Conservation (phyloP, 2,113 vertebrate genomes). For the Passer domesticus region DNA sequence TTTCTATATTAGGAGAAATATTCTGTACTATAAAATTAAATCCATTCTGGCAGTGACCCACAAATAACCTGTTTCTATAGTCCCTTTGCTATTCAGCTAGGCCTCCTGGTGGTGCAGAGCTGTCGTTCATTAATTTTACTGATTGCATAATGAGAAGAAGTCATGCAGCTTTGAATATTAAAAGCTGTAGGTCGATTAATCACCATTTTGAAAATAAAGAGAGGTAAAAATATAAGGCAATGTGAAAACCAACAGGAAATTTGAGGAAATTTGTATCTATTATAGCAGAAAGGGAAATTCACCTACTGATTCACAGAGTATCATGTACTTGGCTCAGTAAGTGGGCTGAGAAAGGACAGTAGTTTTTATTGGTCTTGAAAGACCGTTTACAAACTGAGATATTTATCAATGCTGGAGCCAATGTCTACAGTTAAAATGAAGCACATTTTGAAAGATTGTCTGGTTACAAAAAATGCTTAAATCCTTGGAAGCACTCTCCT, state of each 20-base stretch:
- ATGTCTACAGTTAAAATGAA: not conserved
- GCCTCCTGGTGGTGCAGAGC: constrained; percentile 47
- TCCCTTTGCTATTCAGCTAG: constrained; percentile 35
- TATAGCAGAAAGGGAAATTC: not conserved
- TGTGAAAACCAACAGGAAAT: not conserved
- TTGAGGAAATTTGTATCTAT: not conserved
- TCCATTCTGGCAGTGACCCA: constrained; percentile 36
- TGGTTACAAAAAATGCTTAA: not conserved
- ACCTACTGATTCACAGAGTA: not conserved
- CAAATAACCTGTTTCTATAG: constrained; percentile 48
- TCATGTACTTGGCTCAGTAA: not conserved
- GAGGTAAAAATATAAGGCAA: constrained; percentile 21
- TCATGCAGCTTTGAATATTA: constrained; percentile 61
- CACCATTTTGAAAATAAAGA: constrained; percentile 36
- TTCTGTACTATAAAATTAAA: constrained; percentile 17
- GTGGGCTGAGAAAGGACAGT: not conserved
- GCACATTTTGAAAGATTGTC: not conserved
- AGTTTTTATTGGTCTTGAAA: not conserved
- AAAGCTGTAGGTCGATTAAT: constrained; percentile 49
- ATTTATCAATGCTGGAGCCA: not conserved
- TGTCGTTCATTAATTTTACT: constrained; percentile 65
- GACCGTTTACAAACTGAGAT: not conserved
- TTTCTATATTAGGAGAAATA: constrained; percentile 26
- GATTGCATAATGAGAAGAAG: constrained; percentile 66
- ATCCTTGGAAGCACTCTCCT: not conserved